phyloP scores from a whole-genome alignment of 2,113 vertebrate species.

The Peromyscus californicus region DNA sequence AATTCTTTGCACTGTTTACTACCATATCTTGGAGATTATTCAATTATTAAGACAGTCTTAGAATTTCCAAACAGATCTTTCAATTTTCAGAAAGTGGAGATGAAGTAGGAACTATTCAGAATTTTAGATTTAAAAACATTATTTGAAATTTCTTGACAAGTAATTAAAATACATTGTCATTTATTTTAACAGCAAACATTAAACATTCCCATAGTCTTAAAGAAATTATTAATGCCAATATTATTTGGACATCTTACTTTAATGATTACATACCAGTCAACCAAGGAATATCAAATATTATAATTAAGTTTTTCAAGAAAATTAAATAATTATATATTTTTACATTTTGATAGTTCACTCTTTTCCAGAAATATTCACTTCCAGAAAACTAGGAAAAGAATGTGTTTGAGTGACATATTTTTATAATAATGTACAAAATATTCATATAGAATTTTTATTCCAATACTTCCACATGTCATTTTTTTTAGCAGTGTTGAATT shows the following conservation, averaged over 20 bases:
- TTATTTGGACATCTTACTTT: not conserved
- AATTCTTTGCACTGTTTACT: not conserved
- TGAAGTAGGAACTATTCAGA: not conserved
- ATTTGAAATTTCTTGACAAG: not conserved
- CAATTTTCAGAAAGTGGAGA: not conserved
- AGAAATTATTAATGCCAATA: not conserved
- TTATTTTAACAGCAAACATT: not conserved
- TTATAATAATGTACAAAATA: not conserved
- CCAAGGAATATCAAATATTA: not conserved
- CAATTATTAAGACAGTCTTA: not conserved
- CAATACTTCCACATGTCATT: not conserved
- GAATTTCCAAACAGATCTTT: not conserved
- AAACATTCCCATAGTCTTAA: not conserved
- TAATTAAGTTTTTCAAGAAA: not conserved
- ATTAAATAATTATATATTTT: not conserved
- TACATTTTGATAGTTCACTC: not conserved
- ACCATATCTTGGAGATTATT: not conserved
- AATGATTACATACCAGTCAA: not conserved
- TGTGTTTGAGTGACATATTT: not conserved
- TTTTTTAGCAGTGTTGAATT: slow-evolving; percentile 17
- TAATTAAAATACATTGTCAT: not conserved
- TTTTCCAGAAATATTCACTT: not conserved
- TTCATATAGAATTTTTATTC: not conserved
- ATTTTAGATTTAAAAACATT: not conserved
- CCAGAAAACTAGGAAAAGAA: not conserved